These are phyloP conservation scores for Xestoiulus laeticollis DNA, from an alignment of 2,888 invertebrate genomes.

Conservation along the genomic window DNA sequence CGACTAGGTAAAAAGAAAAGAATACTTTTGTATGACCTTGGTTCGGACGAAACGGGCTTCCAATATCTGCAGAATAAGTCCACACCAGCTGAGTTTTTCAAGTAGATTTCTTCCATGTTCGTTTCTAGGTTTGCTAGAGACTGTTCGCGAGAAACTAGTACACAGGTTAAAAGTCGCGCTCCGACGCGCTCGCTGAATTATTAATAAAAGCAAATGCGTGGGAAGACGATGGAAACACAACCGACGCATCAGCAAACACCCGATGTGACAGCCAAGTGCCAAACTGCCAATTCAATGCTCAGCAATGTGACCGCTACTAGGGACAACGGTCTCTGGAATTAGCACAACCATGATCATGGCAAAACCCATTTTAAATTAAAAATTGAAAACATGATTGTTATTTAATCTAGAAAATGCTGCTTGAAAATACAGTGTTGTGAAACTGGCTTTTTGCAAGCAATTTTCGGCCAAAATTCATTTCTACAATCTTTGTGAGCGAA, in stretches of 20 bases:
- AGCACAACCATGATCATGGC: no score
- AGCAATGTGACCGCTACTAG: not conserved
- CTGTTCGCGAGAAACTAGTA: not conserved
- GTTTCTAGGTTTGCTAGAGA: not conserved
- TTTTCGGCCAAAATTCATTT: no score
- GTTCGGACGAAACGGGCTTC: conserved; percentile 42
- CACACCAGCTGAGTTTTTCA: not conserved
- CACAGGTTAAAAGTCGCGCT: conserved; percentile 20
- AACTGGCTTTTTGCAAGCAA: no score
- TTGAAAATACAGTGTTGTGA: no score
- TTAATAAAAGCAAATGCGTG: conserved; percentile 20
- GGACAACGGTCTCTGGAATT: not conserved
- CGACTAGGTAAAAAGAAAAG: no score
- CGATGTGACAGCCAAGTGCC: not conserved
- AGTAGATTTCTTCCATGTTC: not conserved
- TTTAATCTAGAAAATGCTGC: no score
- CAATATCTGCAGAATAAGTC: conserved; percentile 50
- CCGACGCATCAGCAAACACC: not conserved
- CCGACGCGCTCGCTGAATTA: not conserved
- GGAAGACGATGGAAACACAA: not conserved
- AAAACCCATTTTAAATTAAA: no score
- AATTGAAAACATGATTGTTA: no score
- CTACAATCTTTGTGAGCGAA: no score
- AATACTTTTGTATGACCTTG: conserved; percentile 31
- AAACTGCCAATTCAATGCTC: not conserved